A percentile compares a stretch with the other conserved stretches of the same genome.
These are phyloP conservation scores for Xiphophorus maculatus DNA, from an alignment of 2,113 vertebrate species.

Conservation along the genomic window DNA sequence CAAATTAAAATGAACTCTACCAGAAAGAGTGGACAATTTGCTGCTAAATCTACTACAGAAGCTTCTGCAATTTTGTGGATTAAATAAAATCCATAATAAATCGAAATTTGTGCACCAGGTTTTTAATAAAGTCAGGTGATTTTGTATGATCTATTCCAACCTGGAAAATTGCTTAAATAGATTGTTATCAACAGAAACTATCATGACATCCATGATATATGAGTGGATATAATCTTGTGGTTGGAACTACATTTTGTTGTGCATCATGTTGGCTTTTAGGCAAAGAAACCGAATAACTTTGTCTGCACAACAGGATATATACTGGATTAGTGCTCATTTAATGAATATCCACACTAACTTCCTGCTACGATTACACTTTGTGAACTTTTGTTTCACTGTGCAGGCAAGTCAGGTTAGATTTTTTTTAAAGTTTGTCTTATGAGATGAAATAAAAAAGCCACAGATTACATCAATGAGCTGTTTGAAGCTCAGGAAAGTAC, in stretches of 20 bases:
- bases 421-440: no score
- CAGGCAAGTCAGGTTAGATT: no score
- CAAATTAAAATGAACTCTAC: no score
- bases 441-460: neutral
- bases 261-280: no score
- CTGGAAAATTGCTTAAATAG: no score
- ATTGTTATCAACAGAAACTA: no score
- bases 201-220: no score
- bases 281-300: neutral
- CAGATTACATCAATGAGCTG: neutral
- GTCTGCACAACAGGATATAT: neutral
- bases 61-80: neutral
- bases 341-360: neutral
- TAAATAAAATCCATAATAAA: neutral
- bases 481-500: neutral
- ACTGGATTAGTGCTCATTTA: neutral
- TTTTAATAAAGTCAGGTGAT: no score
- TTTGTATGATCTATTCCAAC: no score
- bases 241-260: no score
- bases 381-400: no score
- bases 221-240: no score
- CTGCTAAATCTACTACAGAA: neutral
- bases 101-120: neutral
- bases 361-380: slow-evolving; percentile 4
- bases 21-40: neutral